Evolutionary conservation across 1,140 invertebrate genomes (phyloP), one percentile per base, ranked within the genome.

Genomic region (Belonocnema kinseyi): DNA sequence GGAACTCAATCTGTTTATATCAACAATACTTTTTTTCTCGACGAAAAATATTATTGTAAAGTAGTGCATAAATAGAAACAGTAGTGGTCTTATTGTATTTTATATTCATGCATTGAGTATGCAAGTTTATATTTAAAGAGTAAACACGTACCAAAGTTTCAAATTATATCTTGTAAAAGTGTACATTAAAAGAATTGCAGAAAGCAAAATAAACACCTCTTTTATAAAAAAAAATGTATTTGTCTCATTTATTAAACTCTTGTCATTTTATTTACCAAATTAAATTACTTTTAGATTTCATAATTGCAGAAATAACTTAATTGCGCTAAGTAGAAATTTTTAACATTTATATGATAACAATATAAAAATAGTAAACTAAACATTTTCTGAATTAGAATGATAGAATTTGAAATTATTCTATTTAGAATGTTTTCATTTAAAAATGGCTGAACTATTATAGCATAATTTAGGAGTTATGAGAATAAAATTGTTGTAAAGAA

Each of bases 131-230:
- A 66, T 40, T 40, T 40, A 66, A 33, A 16, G 21, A 16, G 33
- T 12, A 40, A 21, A 21, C 26, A 12, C 26, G 19, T 26, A 58
- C 17, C 19, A 58, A 26, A 40, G 61, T 66, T 16, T 66, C 19
- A 7, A 76, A 72, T 40, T 40, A 2, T 77, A 40, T 66, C 61
- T 66, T 66, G 26, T 66, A 66, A 66, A 61, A 61, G 58, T 61
- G 58, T 61, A 33, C 46, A 40, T 40, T 14, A 16, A 66, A 40
- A 66, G 21, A 61, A 19, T 66, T 66, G 33, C 61, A 14, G 33
- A 66, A 46, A n/a, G 14, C 14, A 66, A 40, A 66, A 66, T 66
- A 66, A 66, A 66, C 26, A 66, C 61, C 40, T 66, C 61, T 66
- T 66, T 66, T 46, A 46, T 66, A 16, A 66, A 66, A 16, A 66